Base-by-base conservation (phyloP, 2,888 invertebrate species). In the Serripes groenlandicus region DNA sequence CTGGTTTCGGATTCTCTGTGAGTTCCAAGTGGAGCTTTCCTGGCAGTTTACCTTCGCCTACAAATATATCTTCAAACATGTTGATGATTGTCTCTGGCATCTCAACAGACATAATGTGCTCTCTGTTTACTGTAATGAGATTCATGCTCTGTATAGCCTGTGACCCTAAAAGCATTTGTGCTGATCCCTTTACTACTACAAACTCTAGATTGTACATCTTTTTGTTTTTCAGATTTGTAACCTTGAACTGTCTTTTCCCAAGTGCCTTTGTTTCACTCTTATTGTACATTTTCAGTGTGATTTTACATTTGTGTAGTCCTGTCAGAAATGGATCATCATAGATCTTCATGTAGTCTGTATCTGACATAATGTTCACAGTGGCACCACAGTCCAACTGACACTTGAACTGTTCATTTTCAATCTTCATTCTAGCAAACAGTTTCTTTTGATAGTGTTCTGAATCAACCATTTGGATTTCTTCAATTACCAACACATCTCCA, bases 1-100 rank as follows among this genome's bases (percentile, higher is more conserved):
- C 83, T 56, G 85, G 89, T 60, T 66, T 42, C 7, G 81, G 82
- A 37, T 75, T 56, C 26, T 56, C 23, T 26, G 78, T 73, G 15
- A 82, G n/a, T n/a, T 78, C 64, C 0, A 84, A 79, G 30, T 56
- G 4, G 66, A 62, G 42, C 32, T 68, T 34, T 35, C 83, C 71
- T n/a, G 83, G 76, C 5, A 83, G 32, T 26, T 60, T 78, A 34
- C 81, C 81, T 58, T 81, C 15, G 2, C 83, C 81, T n/a, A n/a
- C n/a, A n/a, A n/a, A n/a, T n/a, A n/a, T n/a, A n/a, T n/a, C n/a
- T n/a, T n/a, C n/a, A n/a, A 23, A 68, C 23, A 37, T 83, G 83
- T 15, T 66, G 23, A 30, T 4, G 30, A 9, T 11, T 28, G 9
- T 11, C 34, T 35, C 66, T 32, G 62, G 28, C 5, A 9, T 21